These are phyloP conservation scores for Ceratina japonica DNA, from an alignment of 1,140 invertebrate species.

Conservation along the genomic window DNA sequence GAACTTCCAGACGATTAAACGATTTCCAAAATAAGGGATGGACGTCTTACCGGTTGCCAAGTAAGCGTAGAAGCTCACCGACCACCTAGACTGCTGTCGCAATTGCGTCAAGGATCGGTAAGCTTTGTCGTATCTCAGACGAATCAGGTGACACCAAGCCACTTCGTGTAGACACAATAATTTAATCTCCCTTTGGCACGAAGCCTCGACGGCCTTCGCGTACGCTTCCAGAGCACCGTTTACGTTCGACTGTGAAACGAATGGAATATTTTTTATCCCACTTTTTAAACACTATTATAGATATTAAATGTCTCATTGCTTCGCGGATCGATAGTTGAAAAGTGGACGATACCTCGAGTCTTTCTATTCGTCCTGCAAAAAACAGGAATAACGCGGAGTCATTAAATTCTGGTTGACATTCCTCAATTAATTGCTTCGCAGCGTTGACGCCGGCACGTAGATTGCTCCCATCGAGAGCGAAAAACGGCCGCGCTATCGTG, in stretches of 20 bases:
- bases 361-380: slow-evolving; percentile 84
- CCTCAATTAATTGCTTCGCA: slow-evolving; percentile 82
- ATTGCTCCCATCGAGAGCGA: slow-evolving; percentile 84
- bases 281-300: neutral
- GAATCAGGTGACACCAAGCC: slow-evolving; percentile 86
- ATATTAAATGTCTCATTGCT: too few species aligned
- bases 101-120: slow-evolving; percentile 81
- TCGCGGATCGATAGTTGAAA: neutral
- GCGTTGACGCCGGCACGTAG: slow-evolving; percentile 82
- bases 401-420: slow-evolving; percentile 82
- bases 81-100: slow-evolving; percentile 84
- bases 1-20: neutral
- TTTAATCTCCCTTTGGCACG: slow-evolving; percentile 85
- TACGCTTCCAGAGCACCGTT: slow-evolving; percentile 82
- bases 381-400: slow-evolving; percentile 86
- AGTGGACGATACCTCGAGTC: slow-evolving; percentile 81
- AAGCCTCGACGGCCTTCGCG: slow-evolving; percentile 81
- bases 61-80: slow-evolving; percentile 86
- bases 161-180: slow-evolving; percentile 86
- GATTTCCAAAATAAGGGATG: neutral
- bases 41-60: slow-evolving; percentile 80
- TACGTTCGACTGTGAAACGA: slow-evolving; percentile 81
- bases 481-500: slow-evolving; percentile 86
- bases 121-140: slow-evolving; percentile 82
- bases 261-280: neutral